phyloP scores from a whole-genome alignment of 2,113 vertebrate genomes.

The Ptychochromis oligacanthus region DNA sequence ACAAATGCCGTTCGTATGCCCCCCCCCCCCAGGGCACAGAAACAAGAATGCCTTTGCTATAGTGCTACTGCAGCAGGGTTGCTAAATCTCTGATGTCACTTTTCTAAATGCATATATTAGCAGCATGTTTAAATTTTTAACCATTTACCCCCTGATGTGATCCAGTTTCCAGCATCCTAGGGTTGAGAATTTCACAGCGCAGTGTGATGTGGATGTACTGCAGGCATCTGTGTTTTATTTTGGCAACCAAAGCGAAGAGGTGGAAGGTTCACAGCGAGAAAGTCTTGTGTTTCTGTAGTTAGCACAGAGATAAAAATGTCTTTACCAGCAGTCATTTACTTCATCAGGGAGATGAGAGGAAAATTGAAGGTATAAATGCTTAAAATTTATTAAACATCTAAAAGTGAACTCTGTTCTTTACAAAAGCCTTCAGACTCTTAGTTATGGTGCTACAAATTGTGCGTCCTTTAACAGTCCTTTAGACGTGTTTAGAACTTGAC shows the following conservation, averaged over 20 bases:
- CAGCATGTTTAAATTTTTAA: not conserved
- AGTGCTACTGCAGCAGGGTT: not conserved
- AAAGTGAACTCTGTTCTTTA: no score
- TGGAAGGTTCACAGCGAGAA: not conserved
- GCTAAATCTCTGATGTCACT: not conserved
- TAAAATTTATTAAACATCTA: no score
- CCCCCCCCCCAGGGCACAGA: not conserved
- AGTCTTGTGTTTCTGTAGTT: not conserved
- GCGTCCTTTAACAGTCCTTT: not conserved
- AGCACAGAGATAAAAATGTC: not conserved
- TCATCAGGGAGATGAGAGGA: not conserved
- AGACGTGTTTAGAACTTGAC: not conserved
- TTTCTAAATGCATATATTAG: not conserved
- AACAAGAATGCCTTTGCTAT: not conserved
- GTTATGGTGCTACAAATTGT: not conserved
- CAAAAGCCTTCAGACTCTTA: not conserved
- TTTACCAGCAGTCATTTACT: not conserved
- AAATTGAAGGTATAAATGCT: not conserved
- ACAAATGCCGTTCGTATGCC: not conserved
- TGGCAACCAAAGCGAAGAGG: not conserved
- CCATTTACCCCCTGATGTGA: not conserved
- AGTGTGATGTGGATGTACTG: not conserved
- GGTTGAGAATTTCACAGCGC: not conserved
- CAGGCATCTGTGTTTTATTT: not conserved
- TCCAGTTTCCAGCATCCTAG: not conserved